Conservation (phyloP, 2,888 invertebrate species). For the Dorcus parallelipipedus region DNA sequence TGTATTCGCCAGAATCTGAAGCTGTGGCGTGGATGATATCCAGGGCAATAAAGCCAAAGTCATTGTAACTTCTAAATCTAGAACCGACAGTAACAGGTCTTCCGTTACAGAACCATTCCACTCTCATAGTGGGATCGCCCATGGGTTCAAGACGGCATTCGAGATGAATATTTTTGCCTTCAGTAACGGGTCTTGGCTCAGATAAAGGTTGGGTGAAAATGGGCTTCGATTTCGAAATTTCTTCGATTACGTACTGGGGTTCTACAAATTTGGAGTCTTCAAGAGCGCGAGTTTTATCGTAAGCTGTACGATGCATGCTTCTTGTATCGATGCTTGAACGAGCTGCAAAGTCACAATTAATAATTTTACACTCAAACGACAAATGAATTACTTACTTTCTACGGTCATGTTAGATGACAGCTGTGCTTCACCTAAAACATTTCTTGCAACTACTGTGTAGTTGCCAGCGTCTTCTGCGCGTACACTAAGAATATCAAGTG, state of each 20-base stretch:
- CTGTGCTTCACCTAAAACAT: constrained; percentile 86
- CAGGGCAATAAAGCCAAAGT: constrained; percentile 95
- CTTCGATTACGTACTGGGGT: constrained; percentile 86
- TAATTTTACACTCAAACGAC: not conserved
- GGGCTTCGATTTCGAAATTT: constrained; percentile 92
- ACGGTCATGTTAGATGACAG: constrained; percentile 80
- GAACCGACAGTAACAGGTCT: constrained; percentile 84
- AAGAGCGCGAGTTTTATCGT: constrained; percentile 82
- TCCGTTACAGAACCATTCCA: constrained; percentile 95
- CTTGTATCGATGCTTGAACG: constrained; percentile 86
- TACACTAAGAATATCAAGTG: constrained; percentile 89
- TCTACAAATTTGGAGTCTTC: constrained; percentile 84
- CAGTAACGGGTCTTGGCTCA: constrained; percentile 79
- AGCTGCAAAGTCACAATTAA: constrained; percentile 54
- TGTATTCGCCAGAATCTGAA: constrained; percentile 95
- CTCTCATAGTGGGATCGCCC: constrained; percentile 94
- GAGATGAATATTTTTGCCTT: constrained; percentile 86
- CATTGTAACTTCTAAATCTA: constrained; percentile 91
- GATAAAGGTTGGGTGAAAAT: constrained; percentile 86
- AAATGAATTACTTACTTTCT: constrained; percentile 68
- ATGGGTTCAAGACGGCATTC: constrained; percentile 92
- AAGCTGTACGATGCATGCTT: constrained; percentile 83
- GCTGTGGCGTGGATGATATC: constrained; percentile 92
- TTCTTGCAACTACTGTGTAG: constrained; percentile 90
- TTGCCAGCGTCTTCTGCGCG: constrained; percentile 89